Evolutionary conservation across 2,113 vertebrate genomes (phyloP), one percentile per base, ranked within the genome.

Genomic region (Cephalophus harveyi): DNA sequence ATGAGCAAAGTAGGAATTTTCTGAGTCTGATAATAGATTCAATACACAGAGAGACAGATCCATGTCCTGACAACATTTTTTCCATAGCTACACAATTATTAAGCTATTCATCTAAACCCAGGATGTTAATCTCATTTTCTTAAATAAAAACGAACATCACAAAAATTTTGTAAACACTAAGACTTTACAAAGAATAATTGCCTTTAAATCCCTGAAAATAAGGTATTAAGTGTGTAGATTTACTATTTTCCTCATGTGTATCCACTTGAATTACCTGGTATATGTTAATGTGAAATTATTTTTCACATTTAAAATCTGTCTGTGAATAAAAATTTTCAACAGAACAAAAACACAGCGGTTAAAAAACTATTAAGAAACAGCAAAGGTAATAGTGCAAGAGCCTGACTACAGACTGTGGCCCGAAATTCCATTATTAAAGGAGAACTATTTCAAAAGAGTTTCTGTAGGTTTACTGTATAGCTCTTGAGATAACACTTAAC

Each of bases 261-360:
- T 52, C 21, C 17, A 87, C 85, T n/a, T 84, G 15, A 95, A 81
- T 91, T 85, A 89, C 15, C 25, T 43, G 30, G 15, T 87, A 46
- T 93, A 23, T 82, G 33, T 93, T 90, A 81, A 92, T 74, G 21
- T 55, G 12, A 94, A 94, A 92, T 28, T 71, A 88, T 78, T 92
- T 81, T 92, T 97, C 59, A 93, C 43, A 59, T 62, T 54, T 84
- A 97, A 48, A 91, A 60, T 67, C 10, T 64, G 86, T 87, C 84
- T 36, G 62, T 76, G 71, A 94, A 67, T 79, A 91, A 87, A n/a
- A 1, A 94, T 50, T 91, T 91, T 93, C 23, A 97, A 64, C 0
- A 74, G 17, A 95, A 88, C 2, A 94, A 87, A 28, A 6, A 90
- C 27, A 50, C 17, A 85, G 19, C 74, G 7, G 48, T 82, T 28